Evolutionary conservation across 2,113 vertebrate species (phyloP).

Genomic region (Nibea albiflora): DNA sequence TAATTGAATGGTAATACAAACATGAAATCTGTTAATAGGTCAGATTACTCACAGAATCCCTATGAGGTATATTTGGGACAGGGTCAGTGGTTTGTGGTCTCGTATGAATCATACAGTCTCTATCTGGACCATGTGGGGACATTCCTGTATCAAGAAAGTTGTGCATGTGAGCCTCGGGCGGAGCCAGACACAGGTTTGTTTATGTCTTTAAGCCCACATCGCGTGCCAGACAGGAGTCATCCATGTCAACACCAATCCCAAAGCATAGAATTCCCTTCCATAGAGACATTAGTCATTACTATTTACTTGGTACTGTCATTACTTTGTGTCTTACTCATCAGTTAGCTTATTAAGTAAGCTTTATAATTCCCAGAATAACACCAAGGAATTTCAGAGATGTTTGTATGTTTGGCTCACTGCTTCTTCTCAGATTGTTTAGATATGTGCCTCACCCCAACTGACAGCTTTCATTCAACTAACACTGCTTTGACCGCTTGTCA

Average conservation of each 20-base stretch:
- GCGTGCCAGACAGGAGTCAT: constrained; percentile 77
- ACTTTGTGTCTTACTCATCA: constrained; percentile 68
- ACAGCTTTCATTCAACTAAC: constrained; percentile 55
- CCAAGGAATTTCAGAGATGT: constrained; percentile 46
- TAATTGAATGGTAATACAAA: too few relatives aligned
- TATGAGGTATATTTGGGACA: not conserved
- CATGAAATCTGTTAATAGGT: not conserved
- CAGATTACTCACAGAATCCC: not conserved
- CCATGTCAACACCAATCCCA: constrained; percentile 68
- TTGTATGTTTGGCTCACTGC: constrained; percentile 39
- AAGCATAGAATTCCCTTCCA: constrained; percentile 66
- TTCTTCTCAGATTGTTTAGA: constrained; percentile 64
- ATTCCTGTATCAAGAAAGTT: constrained; percentile 46
- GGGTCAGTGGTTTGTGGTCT: not conserved
- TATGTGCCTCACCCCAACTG: constrained; percentile 68
- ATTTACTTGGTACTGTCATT: constrained; percentile 62
- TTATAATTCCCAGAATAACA: constrained; percentile 58
- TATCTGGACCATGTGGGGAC: constrained; percentile 10
- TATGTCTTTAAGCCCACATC: constrained; percentile 74
- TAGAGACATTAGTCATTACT: constrained; percentile 71
- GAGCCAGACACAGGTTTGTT: constrained; percentile 72
- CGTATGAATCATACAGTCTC: not conserved
- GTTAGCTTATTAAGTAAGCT: constrained; percentile 63
- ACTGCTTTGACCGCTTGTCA: constrained; percentile 39
- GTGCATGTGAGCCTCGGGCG: constrained; percentile 8